Conservation (phyloP, 2,113 vertebrate species). For the Chitala chitala region DNA sequence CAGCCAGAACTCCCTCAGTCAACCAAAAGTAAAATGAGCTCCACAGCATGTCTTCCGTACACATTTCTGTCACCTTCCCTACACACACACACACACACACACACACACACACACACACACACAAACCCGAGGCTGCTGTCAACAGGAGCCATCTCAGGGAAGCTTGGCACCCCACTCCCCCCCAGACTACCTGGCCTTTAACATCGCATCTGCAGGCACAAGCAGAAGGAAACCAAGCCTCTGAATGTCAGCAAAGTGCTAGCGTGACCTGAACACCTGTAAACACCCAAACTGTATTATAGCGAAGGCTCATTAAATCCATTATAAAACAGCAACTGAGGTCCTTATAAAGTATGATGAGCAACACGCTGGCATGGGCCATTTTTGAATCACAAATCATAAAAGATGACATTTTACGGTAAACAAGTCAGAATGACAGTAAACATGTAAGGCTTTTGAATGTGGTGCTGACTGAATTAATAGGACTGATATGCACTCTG, state of each 20-base stretch:
- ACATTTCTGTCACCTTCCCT: not conserved
- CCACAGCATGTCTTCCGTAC: not conserved
- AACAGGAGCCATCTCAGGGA: not conserved
- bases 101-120: too few relatives aligned
- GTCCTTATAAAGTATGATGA: not conserved
- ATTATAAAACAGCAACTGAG: not conserved
- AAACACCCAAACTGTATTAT: not conserved
- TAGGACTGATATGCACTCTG: too few relatives aligned
- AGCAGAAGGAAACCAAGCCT: not conserved
- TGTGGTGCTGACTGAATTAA: too few relatives aligned
- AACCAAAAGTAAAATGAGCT: constrained; percentile 3
- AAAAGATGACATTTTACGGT: not conserved
- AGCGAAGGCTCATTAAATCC: not conserved
- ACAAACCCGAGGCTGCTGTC: not conserved
- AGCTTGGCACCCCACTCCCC: not conserved
- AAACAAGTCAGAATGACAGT: not conserved
- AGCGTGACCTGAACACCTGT: not conserved
- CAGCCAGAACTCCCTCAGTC: not conserved
- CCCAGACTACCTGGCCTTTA: not conserved
- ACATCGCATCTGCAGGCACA: not conserved
- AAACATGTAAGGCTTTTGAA: not conserved
- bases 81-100: too few relatives aligned
- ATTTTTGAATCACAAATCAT: too few relatives aligned
- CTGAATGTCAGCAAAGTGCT: not conserved
- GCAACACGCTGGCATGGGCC: not conserved